Base-by-base conservation (phyloP, 2,113 vertebrate genomes). In the Phyllostomus hastatus region DNA sequence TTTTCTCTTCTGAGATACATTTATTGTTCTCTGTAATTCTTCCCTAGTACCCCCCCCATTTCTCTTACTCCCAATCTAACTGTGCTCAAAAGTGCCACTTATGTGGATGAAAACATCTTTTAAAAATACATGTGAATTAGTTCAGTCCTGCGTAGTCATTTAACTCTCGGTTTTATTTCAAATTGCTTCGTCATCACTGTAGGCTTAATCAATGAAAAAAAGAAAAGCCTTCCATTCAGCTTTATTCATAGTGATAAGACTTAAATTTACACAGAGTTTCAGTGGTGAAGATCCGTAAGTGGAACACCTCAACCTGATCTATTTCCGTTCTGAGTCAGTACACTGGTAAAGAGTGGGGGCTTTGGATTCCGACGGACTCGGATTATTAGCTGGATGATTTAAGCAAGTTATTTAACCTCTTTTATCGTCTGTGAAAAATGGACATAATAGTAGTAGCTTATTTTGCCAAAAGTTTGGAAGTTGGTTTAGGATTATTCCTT, bases 161-260 rank as follows among this genome's bases (percentile, higher is more conserved):
- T 97, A 96, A 70, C 1, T 14, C 7, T 73, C 7, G 38, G 90
- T 97, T 97, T 98, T 97, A 93, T 98, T 97, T 97, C 73, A 88
- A 10, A 72, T 97, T 94, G 57, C 97, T 97, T 96, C 86, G 92
- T 79, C 57, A 66, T 95, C 75, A 95, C 59, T 24, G 2, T 80
- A 57, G 85, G 41, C 7, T 90, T 96, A 92, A 82, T 95, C 91
- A 93, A 35, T 95, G 75, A 43, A 14, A n/a, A 84, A 89, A 14
- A 84, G 85, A 93, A 82, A 96, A 83, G 43, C 69, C 64, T 91
- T 33, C 0, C 1, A 16, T 81, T 96, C 69, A 79, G 48, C 82
- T 97, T 92, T 96, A 86, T 97, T 98, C 96, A 72, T 95, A 83
- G 73, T 95, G 96, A 90, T 95, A 78, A 85, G 95, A 24, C 52